Conservation (phyloP, 2,113 vertebrate genomes). For the Psephotus haematonotus region DNA sequence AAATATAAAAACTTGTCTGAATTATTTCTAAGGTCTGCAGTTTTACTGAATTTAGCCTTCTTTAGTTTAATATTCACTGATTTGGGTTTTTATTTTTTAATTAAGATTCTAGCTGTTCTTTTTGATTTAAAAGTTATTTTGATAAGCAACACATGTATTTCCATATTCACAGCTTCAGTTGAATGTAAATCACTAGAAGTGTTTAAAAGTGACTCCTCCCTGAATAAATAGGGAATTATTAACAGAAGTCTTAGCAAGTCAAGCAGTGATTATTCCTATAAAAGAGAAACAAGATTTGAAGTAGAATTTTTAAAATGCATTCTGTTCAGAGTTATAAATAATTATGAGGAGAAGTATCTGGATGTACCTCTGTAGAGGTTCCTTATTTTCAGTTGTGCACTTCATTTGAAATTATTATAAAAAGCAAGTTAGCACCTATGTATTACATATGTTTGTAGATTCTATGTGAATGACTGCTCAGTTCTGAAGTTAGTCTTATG, state of each 20-base stretch:
- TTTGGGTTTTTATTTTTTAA: background rate
- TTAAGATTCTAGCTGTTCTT: background rate
- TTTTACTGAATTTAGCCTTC: background rate
- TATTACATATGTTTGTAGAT: background rate
- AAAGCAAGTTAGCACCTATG: background rate
- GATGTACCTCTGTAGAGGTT: background rate
- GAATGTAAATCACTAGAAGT: background rate
- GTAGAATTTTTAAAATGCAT: background rate
- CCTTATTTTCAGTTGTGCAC: background rate
- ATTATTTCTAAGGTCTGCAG: background rate
- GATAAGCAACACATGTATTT: background rate
- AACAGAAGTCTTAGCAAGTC: background rate
- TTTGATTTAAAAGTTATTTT: background rate
- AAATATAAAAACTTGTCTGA: background rate
- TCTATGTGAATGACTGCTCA: background rate
- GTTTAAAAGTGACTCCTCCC: background rate
- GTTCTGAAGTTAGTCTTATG: background rate
- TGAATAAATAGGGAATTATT: background rate
- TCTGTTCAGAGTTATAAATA: background rate
- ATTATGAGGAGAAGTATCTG: background rate
- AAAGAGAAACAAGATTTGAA: background rate
- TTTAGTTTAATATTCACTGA: background rate
- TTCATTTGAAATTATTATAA: background rate
- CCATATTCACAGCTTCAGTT: background rate
- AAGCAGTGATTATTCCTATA: background rate